phyloP scores from a whole-genome alignment of 92 coral and sea anemone genomes.

The Porites lobata region DNA sequence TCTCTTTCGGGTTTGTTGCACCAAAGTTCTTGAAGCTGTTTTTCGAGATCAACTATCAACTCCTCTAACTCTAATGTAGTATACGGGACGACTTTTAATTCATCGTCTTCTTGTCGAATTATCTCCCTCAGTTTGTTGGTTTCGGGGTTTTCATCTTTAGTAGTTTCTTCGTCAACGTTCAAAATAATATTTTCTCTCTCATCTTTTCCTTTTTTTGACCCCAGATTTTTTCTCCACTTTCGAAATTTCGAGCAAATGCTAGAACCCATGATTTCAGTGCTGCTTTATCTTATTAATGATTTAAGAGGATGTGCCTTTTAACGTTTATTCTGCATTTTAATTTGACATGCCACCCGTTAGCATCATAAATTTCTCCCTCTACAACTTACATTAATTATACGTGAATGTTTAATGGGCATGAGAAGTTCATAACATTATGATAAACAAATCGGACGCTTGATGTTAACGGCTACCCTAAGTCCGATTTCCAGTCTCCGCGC shows the following conservation, averaged over 20 bases:
- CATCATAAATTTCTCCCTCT: background rate
- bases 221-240: constrained; percentile 32
- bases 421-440: no score
- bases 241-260: constrained; percentile 32
- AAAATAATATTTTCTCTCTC: background rate
- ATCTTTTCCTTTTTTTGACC: background rate
- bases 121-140: background rate
- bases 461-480: no score
- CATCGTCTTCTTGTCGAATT: constrained; percentile 29
- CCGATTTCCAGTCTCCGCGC: no score
- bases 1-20: constrained; percentile 29
- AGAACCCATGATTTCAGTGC: constrained; percentile 31
- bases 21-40: constrained; percentile 17
- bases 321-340: constrained; percentile 21
- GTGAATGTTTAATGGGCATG: background rate
- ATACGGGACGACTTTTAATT: constrained; percentile 15
- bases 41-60: constrained; percentile 14
- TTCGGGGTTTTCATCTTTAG: background rate
- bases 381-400: background rate
- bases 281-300: background rate
- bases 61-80: constrained; percentile 18
- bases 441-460: no score
- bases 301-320: background rate
- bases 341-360: constrained; percentile 28
- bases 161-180: background rate